Evolutionary conservation across 2,113 vertebrate genomes (phyloP), one percentile per base, ranked within the genome.

Genomic region (Vulpes ferrilata): DNA sequence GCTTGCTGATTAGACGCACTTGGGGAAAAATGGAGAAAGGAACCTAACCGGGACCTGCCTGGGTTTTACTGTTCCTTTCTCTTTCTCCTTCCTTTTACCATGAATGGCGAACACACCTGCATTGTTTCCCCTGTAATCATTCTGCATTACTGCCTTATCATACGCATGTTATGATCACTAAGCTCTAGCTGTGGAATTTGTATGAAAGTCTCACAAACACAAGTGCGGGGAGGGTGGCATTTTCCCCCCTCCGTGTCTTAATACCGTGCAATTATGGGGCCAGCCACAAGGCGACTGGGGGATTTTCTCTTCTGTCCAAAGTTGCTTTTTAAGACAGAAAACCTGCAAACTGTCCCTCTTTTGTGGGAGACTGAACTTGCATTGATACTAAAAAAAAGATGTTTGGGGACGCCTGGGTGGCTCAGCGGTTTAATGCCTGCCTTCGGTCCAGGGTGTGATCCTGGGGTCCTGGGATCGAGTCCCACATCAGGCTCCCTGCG

Each of bases 261-360:
- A 35, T 27, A 7, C 51, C 6, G 0, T 1, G n/a, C 30, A 88
- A 76, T 64, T 2, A 22, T 6, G 1, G 20, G 27, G 23, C 73
- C 78, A 1, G 43, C 43, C 25, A 0, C 2, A 10, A 60, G 27
- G 15, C 32, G 2, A 2, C 10, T 0, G 73, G 9, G 30, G 0
- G 5, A 15, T 2, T 13, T 19, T 23, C 76, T 78, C 65, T 53
- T 53, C 12, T 2, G 15, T 71, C 48, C 91, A 35, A 73, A 94
- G 85, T 38, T 1, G 5, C 53, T 67, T 85, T 91, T 57, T 65
- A 67, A 69, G 74, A 53, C 27, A 90, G 53, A 87, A 92, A 92
- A 25, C 27, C 59, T 67, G 11, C 67, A 87, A 16, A 80, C 11
- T 19, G 80, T n/a, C 55, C 91, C 7, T 23, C 59, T 90, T 35